Percentiles rank a stretch among this genome's conserved stretches.
Conservation (phyloP, 1,140 invertebrate genomes). For the Hesperophylax magnus region DNA sequence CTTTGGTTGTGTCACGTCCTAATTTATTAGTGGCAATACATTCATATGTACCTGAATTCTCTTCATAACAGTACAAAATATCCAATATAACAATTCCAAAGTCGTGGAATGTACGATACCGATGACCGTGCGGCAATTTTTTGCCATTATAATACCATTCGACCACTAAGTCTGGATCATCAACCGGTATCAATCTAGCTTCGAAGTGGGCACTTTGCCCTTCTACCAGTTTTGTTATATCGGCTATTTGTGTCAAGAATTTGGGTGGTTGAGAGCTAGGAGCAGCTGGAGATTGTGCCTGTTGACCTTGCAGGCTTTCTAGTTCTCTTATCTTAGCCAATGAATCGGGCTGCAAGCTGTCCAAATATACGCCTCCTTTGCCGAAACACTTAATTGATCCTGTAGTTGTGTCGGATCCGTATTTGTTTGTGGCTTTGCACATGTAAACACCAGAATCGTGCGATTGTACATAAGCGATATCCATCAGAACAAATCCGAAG, state of each 20-base stretch:
- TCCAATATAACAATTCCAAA: slow-evolving; percentile 97
- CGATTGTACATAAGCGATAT: slow-evolving; percentile 94
- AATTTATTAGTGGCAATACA: slow-evolving; percentile 93
- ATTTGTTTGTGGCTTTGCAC: slow-evolving; percentile 91
- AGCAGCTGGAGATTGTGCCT: slow-evolving; percentile 74
- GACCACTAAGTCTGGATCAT: slow-evolving; percentile 93
- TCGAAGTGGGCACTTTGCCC: slow-evolving; percentile 96
- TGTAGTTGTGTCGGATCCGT: slow-evolving; percentile 90
- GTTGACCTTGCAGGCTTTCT: slow-evolving; percentile 78
- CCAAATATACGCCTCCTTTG: slow-evolving; percentile 91
- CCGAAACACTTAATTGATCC: slow-evolving; percentile 87
- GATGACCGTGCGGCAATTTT: slow-evolving; percentile 91
- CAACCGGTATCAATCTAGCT: slow-evolving; percentile 89
- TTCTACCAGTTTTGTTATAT: slow-evolving; percentile 88
- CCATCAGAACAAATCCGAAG: slow-evolving; percentile 96
- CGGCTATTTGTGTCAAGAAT: slow-evolving; percentile 90
- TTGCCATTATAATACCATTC: slow-evolving; percentile 97
- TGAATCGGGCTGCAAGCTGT: slow-evolving; percentile 95
- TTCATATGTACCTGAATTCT: slow-evolving; percentile 95
- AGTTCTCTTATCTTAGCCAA: slow-evolving; percentile 91
- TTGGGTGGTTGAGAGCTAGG: slow-evolving; percentile 86
- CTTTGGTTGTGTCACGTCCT: slow-evolving; percentile 90
- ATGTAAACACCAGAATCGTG: slow-evolving; percentile 95
- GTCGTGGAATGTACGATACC: slow-evolving; percentile 96
- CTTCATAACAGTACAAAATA: slow-evolving; percentile 96